Base-by-base conservation (phyloP, 2,888 invertebrate species). In the Tupiocoris notatus region DNA sequence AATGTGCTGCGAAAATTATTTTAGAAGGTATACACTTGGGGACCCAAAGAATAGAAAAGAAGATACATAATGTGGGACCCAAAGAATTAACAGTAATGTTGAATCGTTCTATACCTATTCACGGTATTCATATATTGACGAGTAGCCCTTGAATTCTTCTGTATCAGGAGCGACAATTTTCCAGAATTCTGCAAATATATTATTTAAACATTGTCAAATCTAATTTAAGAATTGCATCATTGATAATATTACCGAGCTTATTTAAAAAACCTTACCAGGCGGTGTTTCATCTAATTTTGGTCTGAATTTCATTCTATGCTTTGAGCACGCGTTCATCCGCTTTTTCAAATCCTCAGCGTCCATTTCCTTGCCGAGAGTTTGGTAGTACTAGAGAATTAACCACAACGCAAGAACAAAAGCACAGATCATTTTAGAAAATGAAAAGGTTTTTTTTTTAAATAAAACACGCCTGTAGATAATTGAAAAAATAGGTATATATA, bases 241-340 rank as follows among this genome's bases (percentile, higher is more conserved):
- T n/a, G n/a, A n/a, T n/a, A n/a, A n/a, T n/a, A n/a, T n/a, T n/a
- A n/a, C n/a, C n/a, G n/a, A n/a, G n/a, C n/a, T n/a, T n/a, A n/a
- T n/a, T n/a, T n/a, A n/a, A n/a, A n/a, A 39, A 7, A 39, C 6
- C 22, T 65, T 82, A 85, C 85, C 84, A 80, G 81, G 81, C 21
- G 85, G 85, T 54, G 86, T 84, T 58, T 79, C 78, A 54, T 81
- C 77, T 56, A 82, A 79, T 61, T 83, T 80, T 58, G 84, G 83
- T 76, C 83, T 82, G 78, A 83, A 85, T 77, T 83, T 84, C 66
- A 84, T 83, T 79, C 85, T 82, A 80, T 87, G 87, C 76, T 84
- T 84, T 0, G 87, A 87, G 82, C 87, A 87, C 39, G 82, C 81
- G 80, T 86, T 83, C 81, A 84, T 84, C 61, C 83, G 82, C 73